Percentiles rank a stretch among this genome's conserved stretches.
phyloP scores from a whole-genome alignment of 2,113 vertebrate species.

The Epinephelus cyanopodus region DNA sequence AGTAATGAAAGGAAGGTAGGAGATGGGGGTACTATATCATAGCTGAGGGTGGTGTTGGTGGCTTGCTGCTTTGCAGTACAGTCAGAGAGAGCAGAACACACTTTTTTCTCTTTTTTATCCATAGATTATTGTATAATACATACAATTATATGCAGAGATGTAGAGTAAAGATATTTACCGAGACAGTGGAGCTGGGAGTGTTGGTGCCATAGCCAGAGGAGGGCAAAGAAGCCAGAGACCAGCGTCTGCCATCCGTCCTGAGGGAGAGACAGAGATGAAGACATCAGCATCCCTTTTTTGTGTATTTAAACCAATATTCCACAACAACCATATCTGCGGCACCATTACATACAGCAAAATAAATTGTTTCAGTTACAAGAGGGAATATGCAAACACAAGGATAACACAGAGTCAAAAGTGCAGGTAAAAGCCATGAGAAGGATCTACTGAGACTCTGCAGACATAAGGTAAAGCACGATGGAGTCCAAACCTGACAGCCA shows the following conservation, averaged over 20 bases:
- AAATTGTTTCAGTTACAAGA: not conserved
- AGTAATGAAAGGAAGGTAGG: not conserved
- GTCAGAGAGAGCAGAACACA: not conserved
- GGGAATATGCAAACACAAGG: slow-evolving; percentile 6
- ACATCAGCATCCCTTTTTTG: not conserved
- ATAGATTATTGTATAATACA: not conserved
- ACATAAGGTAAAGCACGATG: not conserved
- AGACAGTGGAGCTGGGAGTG: slow-evolving; percentile 98
- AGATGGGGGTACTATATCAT: not conserved
- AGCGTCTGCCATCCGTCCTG: slow-evolving; percentile 96
- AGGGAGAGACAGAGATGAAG: not conserved
- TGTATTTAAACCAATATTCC: not conserved
- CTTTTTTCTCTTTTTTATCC: not conserved
- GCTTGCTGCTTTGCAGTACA: not conserved
- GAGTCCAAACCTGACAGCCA: not conserved
- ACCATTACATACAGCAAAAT: slow-evolving; percentile 1
- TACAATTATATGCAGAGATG: slow-evolving; percentile 10
- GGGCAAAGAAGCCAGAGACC: slow-evolving; percentile 97
- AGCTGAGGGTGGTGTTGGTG: not conserved
- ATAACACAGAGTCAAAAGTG: not conserved
- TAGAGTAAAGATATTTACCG: slow-evolving; percentile 85
- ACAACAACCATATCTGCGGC: not conserved
- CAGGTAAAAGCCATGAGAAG: slow-evolving; percentile 6
- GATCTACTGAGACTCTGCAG: slow-evolving; percentile 9
- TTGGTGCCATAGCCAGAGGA: slow-evolving; percentile 98